Evolutionary conservation across 2,113 vertebrate genomes (phyloP).

Genomic region (Condylura cristata): DNA sequence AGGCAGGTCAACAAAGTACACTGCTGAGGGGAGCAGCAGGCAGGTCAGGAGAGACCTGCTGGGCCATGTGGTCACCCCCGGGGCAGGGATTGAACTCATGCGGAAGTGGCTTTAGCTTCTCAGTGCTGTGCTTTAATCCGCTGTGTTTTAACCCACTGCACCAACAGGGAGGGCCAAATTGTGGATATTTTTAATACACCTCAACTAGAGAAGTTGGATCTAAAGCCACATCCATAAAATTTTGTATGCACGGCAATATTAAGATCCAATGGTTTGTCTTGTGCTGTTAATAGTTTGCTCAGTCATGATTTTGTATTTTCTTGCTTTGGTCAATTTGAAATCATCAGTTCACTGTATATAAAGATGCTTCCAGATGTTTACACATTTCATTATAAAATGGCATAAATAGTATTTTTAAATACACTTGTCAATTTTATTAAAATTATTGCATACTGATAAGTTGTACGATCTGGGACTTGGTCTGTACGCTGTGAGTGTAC

Average conservation of each 20-base stretch:
- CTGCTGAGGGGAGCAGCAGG: too few species aligned
- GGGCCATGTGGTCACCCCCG: too few species aligned
- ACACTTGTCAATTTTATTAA: background rate
- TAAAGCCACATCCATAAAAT: conserved; percentile 21
- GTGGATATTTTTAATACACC: background rate
- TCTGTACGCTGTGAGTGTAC: too few species aligned
- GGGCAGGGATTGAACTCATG: too few species aligned
- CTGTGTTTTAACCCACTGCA: too few species aligned
- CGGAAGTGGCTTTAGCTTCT: too few species aligned
- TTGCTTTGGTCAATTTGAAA: conserved; percentile 3
- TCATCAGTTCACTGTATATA: background rate
- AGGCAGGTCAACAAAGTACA: too few species aligned
- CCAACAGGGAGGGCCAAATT: too few species aligned
- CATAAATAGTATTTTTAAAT: background rate
- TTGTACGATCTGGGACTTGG: background rate
- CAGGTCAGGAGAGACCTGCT: too few species aligned
- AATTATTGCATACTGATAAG: background rate
- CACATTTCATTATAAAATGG: background rate
- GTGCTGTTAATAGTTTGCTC: conserved; percentile 1
- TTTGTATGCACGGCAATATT: background rate
- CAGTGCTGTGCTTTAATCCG: too few species aligned
- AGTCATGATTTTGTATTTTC: conserved; percentile 9
- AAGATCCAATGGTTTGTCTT: background rate
- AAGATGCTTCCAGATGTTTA: conserved; percentile 4
- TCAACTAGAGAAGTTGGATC: conserved; percentile 22